Base-by-base conservation (phyloP, 64 coral and sea anemone genomes). In the Dendrophyllia cribrosa region DNA sequence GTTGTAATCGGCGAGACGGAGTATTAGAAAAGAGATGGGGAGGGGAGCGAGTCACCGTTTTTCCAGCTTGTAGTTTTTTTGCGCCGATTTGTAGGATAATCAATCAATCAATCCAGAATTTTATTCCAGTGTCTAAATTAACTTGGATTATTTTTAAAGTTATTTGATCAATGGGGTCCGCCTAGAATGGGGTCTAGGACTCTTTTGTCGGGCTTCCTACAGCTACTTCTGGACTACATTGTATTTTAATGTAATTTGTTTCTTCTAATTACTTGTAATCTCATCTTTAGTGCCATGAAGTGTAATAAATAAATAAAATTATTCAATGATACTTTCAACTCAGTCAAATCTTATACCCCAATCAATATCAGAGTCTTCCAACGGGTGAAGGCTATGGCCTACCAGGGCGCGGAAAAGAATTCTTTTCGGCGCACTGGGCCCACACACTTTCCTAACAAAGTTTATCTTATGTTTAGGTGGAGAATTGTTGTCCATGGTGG, bases 401-500 rank as follows among this genome's bases (percentile, higher is more conserved):
- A n/a, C n/a, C n/a, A n/a, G n/a, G n/a, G n/a, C n/a, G n/a, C n/a
- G n/a, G n/a, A n/a, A n/a, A n/a, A n/a, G n/a, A n/a, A n/a, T n/a
- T n/a, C n/a, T n/a, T n/a, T n/a, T n/a, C n/a, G n/a, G n/a, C n/a
- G n/a, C n/a, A n/a, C n/a, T n/a, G n/a, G n/a, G n/a, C n/a, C n/a
- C n/a, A 68, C 4, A 68, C 65, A 68, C 65, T 68, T 68, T 68
- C 66, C 10, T 68, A 25, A 68, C 19, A n/a, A n/a, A 34, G 21
- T 68, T 68, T 68, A 68, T 68, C 66, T 23, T 68, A 22, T 68
- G 66, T 68, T 22, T 68, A 92, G 90, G 21, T 92, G 90, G 90
- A 74, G 56, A n/a, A 34, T 93, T 64, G 83, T 87, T 15, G 50
- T 93, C 3, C 91, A 87, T 71, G 74, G 15, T 43, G 83, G 83